These are phyloP conservation scores for Charadrius vociferus DNA, from an alignment of 2,113 vertebrate genomes.

Conservation along the genomic window DNA sequence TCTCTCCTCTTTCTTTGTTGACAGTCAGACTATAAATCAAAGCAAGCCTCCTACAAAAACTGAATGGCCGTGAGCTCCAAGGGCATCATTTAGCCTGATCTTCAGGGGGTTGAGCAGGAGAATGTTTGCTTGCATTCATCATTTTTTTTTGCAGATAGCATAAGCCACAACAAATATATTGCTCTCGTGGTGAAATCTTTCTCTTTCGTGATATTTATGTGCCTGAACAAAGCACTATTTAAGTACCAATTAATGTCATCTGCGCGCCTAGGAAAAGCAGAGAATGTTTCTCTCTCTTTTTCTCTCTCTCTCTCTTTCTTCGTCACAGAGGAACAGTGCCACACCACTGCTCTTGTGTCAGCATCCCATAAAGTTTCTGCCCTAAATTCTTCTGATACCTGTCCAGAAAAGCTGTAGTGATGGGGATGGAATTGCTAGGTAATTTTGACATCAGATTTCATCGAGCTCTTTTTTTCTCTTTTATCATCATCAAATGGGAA, in stretches of 20 bases:
- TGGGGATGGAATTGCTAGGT: neutral
- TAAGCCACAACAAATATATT: neutral
- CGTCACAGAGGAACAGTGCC: neutral
- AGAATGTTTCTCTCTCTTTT: neutral
- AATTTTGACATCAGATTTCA: neutral
- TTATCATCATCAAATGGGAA: neutral
- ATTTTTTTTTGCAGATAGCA: neutral
- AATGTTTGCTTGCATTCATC: neutral
- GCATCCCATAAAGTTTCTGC: neutral
- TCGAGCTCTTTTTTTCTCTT: neutral
- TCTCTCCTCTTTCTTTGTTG: neutral
- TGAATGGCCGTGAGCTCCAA: conserved; percentile 10
- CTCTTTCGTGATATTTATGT: neutral
- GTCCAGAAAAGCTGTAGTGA: neutral
- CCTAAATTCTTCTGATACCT: neutral
- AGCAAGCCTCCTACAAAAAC: neutral
- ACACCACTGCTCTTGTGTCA: neutral
- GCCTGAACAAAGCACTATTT: conserved; percentile 13
- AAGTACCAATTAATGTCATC: neutral
- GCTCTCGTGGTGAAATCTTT: neutral
- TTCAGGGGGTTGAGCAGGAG: neutral
- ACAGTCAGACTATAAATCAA: conserved; percentile 28
- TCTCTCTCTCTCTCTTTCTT: neutral
- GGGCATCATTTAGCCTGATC: neutral
- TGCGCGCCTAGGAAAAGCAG: neutral